Evolutionary conservation across 2,113 vertebrate genomes (phyloP).

Genomic region (Psilopsiagon aurifrons): DNA sequence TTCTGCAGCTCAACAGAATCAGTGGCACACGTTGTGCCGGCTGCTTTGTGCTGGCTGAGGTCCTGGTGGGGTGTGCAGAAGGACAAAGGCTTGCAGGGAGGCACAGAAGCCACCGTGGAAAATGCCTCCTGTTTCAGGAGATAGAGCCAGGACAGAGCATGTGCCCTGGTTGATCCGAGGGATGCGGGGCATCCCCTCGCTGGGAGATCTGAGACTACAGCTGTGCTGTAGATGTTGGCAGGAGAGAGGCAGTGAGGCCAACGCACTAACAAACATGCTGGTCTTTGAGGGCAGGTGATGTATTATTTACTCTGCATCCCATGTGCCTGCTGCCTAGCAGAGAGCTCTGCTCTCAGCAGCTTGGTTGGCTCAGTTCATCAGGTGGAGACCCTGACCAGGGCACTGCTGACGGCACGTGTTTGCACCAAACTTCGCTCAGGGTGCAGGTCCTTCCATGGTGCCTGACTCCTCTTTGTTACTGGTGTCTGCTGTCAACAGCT

Average conservation of each 20-base stretch:
- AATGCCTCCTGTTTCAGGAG: neutral
- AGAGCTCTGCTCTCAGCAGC: neutral
- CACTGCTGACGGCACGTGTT: accelerated
- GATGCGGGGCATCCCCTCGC: neutral
- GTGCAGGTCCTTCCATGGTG: neutral
- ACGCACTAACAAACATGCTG: accelerated
- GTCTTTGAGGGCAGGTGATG: neutral
- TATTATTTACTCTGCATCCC: neutral
- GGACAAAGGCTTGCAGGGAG: neutral
- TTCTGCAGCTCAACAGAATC: neutral
- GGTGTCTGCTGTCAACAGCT: neutral
- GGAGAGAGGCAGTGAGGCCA: neutral
- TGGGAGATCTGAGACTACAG: accelerated
- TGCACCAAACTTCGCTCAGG: neutral
- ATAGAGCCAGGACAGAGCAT: neutral
- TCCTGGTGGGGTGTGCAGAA: neutral
- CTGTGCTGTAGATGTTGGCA: accelerated
- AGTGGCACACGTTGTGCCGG: accelerated
- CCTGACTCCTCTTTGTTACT: neutral
- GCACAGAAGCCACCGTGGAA: neutral
- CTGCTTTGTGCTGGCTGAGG: neutral
- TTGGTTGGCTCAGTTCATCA: neutral
- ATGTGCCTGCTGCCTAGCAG: neutral
- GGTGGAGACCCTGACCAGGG: neutral
- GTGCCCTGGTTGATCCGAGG: neutral